These are phyloP conservation scores for Procambarus virginalis DNA, from an alignment of 1,140 invertebrate genomes.

Conservation along the genomic window DNA sequence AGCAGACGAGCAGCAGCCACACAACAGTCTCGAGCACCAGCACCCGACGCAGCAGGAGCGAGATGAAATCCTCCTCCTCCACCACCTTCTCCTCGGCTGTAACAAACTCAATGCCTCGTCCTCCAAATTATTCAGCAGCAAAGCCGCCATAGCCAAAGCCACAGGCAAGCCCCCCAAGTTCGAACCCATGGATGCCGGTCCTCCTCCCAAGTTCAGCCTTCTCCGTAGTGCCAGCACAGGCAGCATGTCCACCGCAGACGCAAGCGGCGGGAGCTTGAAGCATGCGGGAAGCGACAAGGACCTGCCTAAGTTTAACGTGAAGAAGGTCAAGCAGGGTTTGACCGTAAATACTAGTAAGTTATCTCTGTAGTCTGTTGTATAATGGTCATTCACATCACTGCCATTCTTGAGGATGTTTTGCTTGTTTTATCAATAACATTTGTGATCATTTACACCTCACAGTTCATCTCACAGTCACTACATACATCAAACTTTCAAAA, in stretches of 20 bases:
- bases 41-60: constrained; percentile 45
- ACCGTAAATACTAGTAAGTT: constrained; percentile 55
- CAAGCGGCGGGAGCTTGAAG: constrained; percentile 15
- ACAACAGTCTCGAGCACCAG: constrained; percentile 27
- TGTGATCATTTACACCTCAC: no score
- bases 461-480: no score
- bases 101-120: background rate
- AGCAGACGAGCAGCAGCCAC: constrained; percentile 27
- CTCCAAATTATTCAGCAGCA: constrained; percentile 13
- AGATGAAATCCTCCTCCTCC: constrained; percentile 52
- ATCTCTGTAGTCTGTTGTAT: background rate
- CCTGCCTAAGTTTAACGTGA: constrained; percentile 69
- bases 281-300: constrained; percentile 68
- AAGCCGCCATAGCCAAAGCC: constrained; percentile 46
- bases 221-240: constrained; percentile 69
- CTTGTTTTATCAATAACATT: no score
- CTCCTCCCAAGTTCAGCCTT: constrained; percentile 68
- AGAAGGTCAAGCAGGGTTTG: constrained; percentile 60
- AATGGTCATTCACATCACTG: background rate
- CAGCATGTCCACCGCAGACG: constrained; percentile 50
- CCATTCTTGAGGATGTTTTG: no score
- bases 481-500: no score
- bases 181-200: constrained; percentile 28
- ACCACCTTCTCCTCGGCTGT: constrained; percentile 37
- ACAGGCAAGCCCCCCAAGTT: constrained; percentile 59